These are phyloP conservation scores for Megalops cyprinoides DNA, from an alignment of 2,797 vertebrate species.

Conservation along the genomic window DNA sequence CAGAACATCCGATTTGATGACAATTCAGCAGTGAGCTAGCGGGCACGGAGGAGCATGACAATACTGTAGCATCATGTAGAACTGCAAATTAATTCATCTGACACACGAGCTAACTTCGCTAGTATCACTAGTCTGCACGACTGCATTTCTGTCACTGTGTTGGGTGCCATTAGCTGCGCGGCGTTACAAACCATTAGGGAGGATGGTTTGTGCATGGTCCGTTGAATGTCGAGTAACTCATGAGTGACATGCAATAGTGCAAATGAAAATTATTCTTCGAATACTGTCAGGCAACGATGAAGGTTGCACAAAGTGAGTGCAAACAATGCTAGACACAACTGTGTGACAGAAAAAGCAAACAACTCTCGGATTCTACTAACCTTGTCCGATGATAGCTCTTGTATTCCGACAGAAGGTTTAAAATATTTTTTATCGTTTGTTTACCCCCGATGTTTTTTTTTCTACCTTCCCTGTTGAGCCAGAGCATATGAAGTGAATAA, in stretches of 20 bases:
- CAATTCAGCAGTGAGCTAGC: no score
- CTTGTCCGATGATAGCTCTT: slow-evolving; percentile 21
- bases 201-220: not conserved
- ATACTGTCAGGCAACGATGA: not conserved
- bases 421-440: slow-evolving; percentile 16
- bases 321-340: slow-evolving; percentile 7
- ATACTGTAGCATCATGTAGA: not conserved
- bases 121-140: not conserved
- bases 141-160: not conserved
- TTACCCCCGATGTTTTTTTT: slow-evolving; percentile 9
- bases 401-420: slow-evolving; percentile 18
- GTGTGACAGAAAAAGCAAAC: not conserved
- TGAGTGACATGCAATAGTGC: not conserved
- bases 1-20: not conserved
- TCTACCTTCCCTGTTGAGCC: not conserved
- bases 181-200: not conserved
- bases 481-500: slow-evolving; percentile 12
- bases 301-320: slow-evolving; percentile 10
- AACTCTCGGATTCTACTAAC: slow-evolving; percentile 3
- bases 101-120: not conserved
- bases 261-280: not conserved
- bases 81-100: not conserved
- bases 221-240: not conserved
- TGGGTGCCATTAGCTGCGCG: slow-evolving; percentile 11
- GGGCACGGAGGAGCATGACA: not conserved